A percentile compares a stretch with the other conserved stretches of the same genome.
Evolutionary conservation across 2,888 invertebrate species (phyloP).

Genomic region (Eurytoma californica): DNA sequence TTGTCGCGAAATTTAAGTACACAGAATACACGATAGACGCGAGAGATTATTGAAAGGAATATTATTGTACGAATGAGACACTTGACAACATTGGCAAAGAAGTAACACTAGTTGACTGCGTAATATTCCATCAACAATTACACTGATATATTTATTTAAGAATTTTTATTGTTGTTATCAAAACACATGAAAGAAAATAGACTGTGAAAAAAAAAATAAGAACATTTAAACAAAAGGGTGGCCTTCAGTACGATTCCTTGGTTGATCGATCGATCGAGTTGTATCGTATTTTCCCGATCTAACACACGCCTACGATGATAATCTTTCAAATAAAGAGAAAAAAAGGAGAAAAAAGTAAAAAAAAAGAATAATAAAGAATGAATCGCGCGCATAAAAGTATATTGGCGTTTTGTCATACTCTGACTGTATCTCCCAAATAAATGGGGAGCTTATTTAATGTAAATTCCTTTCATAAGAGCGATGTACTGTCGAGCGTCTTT

Average conservation of each 20-base stretch:
- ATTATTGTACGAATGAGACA: conserved; percentile 39
- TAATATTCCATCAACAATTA: conserved; percentile 72
- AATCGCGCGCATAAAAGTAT: conserved; percentile 54
- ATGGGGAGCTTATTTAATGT: conserved; percentile 58
- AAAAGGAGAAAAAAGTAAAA: conserved; percentile 29
- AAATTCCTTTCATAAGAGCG: conserved; percentile 66
- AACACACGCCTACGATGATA: conserved; percentile 55
- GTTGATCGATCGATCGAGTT: conserved; percentile 70
- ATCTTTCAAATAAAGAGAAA: conserved; percentile 52
- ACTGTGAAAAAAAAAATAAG: conserved; percentile 73
- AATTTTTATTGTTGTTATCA: conserved; percentile 74
- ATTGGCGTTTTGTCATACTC: conserved; percentile 58
- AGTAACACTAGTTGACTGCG: conserved; percentile 64
- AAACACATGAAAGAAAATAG: conserved; percentile 71
- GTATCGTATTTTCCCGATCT: conserved; percentile 64
- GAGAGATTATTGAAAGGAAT: conserved; percentile 39
- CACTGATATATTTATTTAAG: conserved; percentile 72
- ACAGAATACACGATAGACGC: conserved; percentile 32
- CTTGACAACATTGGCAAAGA: conserved; percentile 51
- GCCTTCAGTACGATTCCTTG: conserved; percentile 73
- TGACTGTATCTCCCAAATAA: conserved; percentile 57
- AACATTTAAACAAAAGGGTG: conserved; percentile 72
- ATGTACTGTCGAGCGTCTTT: conserved; percentile 66
- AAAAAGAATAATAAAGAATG: conserved; percentile 40
- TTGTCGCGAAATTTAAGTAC: conserved; percentile 23